These are phyloP conservation scores for Turritopsis dohrnii DNA, from an alignment of 30 jellyfish, hydroid and myxozoan genomes.

Conservation along the genomic window DNA sequence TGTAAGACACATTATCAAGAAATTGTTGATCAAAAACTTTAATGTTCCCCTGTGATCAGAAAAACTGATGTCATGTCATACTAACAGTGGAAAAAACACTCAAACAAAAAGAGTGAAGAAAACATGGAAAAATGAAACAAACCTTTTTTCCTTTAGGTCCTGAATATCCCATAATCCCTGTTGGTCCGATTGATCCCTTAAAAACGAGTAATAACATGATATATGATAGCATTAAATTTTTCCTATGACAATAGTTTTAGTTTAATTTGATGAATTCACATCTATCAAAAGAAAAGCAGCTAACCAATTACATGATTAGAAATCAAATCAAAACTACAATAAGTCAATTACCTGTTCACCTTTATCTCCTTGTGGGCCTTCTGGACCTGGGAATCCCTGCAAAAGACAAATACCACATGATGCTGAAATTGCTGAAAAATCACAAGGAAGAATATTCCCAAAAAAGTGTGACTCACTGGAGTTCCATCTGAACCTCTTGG, in stretches of 20 bases:
- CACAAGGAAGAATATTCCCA: background rate
- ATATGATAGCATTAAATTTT: background rate
- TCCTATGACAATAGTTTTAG: too few relatives aligned
- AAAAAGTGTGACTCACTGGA: background rate
- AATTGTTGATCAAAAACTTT: background rate
- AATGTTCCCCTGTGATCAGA: too few relatives aligned
- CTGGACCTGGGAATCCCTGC: slow-evolving; percentile 40
- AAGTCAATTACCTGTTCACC: slow-evolving; percentile 38
- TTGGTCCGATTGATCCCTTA: slow-evolving; percentile 34
- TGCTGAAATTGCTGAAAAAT: background rate
- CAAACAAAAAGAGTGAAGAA: too few relatives aligned
- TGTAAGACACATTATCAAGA: background rate
- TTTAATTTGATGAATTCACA: too few relatives aligned
- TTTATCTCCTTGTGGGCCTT: slow-evolving; percentile 42
- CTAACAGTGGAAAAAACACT: too few relatives aligned
- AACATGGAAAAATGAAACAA: too few relatives aligned
- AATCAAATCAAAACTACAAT: background rate
- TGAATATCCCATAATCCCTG: slow-evolving; percentile 35
- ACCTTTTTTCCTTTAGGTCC: slow-evolving; percentile 42
- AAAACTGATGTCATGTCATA: too few relatives aligned
- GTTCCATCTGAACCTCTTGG: slow-evolving; percentile 25
- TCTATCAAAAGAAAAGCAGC: too few relatives aligned
- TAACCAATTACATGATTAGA: background rate
- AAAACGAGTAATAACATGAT: background rate
- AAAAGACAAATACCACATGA: background rate